Evolutionary conservation across 2,113 vertebrate species (phyloP).

Genomic region (Pandion haliaetus): DNA sequence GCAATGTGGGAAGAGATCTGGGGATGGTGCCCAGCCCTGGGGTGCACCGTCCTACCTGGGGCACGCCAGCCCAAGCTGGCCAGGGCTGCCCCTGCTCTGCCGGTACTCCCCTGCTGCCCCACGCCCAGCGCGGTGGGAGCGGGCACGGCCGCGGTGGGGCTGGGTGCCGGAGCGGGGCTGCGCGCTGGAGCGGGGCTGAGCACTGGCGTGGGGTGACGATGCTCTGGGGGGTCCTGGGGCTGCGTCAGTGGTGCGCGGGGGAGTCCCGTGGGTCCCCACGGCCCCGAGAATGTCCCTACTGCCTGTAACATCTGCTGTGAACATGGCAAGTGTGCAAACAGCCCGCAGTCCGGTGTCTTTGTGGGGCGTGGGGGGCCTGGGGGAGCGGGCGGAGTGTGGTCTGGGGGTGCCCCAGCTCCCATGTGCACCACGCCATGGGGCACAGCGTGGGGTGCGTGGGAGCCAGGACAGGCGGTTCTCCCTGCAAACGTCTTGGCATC

Average conservation of each 20-base stretch:
- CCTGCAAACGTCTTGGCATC: fast-evolving
- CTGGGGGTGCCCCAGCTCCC: neutral
- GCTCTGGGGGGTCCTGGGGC: neutral
- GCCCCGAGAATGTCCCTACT: neutral
- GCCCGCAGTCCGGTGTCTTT: neutral
- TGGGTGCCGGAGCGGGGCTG: neutral
- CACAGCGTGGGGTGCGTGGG: fast-evolving
- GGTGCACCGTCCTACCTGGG: neutral
- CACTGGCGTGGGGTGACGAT: fast-evolving
- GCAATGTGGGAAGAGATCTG: fast-evolving
- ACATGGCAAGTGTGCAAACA: conserved; percentile 57
- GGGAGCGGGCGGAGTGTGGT: fast-evolving
- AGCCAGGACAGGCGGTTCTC: neutral
- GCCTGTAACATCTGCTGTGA: conserved; percentile 41
- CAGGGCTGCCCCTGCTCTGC: neutral
- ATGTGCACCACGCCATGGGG: fast-evolving
- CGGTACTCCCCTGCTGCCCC: fast-evolving
- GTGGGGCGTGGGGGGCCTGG: neutral
- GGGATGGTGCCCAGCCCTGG: neutral
- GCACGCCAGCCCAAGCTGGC: neutral
- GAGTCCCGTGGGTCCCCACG: neutral
- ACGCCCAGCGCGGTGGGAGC: fast-evolving
- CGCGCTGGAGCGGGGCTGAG: neutral
- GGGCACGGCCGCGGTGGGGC: neutral
- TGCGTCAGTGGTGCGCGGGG: fast-evolving